Evolutionary conservation across 2,797 vertebrate genomes (phyloP), one percentile per base, ranked within the genome.

Genomic region (Enteromius radiatus): DNA sequence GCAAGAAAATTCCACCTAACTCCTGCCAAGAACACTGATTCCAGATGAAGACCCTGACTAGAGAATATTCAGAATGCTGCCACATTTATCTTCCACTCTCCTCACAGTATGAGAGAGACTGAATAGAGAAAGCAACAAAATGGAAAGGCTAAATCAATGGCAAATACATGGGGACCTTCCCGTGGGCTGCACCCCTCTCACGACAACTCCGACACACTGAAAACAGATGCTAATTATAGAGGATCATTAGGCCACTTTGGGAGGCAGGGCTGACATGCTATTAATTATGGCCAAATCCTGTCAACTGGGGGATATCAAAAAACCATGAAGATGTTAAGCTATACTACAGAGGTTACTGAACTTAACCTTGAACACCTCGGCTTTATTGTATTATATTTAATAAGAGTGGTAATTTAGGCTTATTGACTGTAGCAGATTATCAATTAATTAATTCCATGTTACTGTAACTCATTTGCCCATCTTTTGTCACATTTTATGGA

Each of bases 171-270:
- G 47, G 61, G 43, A 82, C 31, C 43, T 74, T 74, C 70, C 78
- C 33, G n/a, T 64, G 15, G 59, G 69, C 70, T 38, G 69, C 59
- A 74, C 43, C 70, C 47, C 61, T 75, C 61, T 54, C 31, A 65
- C 9, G 59, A 81, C 79, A 81, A 52, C 80, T 74, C 23, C 8
- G 23, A 67, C 61, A 67, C 23, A 28, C 47, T 67, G 47, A 82
- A 82, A 82, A 82, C 80, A 82, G 80, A 75, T 75, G 71, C 61
- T 82, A 41, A 82, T 67, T 82, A 65, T 67, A 43, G 61, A 38
- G 80, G 80, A 81, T 81, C 80, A 75, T 81, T 81, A 81, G 63
- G 71, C 71, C 70, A 56, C 45, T 54, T 61, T 76, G 71, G 71
- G 61, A 75, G 47, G 61, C 59, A 76, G 11, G 45, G 45, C 10